Conservation (phyloP, 2,797 vertebrate genomes). For the Epinephelus awoara region DNA sequence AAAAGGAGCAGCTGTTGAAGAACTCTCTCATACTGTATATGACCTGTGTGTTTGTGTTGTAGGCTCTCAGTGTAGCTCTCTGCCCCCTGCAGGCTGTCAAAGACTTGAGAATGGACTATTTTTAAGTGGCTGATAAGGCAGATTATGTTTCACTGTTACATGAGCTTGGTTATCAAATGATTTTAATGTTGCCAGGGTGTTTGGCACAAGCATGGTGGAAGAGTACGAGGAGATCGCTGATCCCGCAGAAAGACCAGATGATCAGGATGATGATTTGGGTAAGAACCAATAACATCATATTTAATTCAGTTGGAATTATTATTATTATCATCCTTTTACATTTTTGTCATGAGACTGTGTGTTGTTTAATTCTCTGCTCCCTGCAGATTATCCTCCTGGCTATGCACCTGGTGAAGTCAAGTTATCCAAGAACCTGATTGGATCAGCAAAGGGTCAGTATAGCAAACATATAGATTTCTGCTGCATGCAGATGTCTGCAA, state of each 20-base stretch:
- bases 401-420: slow-evolving; percentile 89
- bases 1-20: neutral
- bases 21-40: neutral
- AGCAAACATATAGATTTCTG: neutral
- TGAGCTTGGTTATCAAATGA: slow-evolving; percentile 7
- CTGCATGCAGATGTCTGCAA: neutral
- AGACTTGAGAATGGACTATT: neutral
- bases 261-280: slow-evolving; percentile 95
- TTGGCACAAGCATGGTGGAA: slow-evolving; percentile 99
- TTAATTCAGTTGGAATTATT: too few relatives aligned
- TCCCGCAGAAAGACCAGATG: slow-evolving; percentile 90
- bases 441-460: slow-evolving; percentile 94
- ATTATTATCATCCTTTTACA: neutral
- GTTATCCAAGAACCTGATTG: slow-evolving; percentile 93
- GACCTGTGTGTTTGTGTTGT: neutral
- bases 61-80: neutral
- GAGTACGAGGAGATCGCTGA: slow-evolving; percentile 97
- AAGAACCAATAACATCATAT: slow-evolving; percentile 64
- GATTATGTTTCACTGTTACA: slow-evolving; percentile 9
- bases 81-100: slow-evolving; percentile 8
- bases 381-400: slow-evolving; percentile 91
- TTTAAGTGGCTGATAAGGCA: neutral
- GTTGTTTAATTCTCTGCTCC: neutral
- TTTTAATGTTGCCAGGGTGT: slow-evolving; percentile 86
- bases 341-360: neutral